These are phyloP conservation scores for Mus spicilegus DNA, from an alignment of 2,113 vertebrate genomes.

Conservation along the genomic window DNA sequence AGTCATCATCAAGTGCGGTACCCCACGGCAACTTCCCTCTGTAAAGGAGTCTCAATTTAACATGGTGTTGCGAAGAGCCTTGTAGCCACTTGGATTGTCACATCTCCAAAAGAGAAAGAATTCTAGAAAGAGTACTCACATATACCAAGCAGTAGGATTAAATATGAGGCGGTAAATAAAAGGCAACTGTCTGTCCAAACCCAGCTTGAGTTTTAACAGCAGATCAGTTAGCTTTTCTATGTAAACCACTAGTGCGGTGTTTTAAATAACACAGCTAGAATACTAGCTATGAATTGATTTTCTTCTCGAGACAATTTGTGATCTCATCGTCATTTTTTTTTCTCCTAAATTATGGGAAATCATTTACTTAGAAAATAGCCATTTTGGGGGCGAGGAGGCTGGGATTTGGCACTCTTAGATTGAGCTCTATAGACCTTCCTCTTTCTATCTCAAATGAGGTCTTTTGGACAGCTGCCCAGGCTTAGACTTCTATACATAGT, in stretches of 20 bases:
- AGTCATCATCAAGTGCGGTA: neutral
- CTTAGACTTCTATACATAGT: neutral
- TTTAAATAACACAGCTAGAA: too few species aligned
- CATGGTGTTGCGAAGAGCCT: neutral
- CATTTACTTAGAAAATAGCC: neutral
- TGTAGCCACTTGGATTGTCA: neutral
- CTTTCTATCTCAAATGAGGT: neutral
- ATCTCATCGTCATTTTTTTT: neutral
- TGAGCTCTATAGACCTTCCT: neutral
- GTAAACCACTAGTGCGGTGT: neutral
- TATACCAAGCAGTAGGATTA: neutral
- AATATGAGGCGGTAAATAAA: neutral
- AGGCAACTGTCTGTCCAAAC: neutral
- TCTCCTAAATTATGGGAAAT: slow-evolving; percentile 28
- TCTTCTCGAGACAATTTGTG: neutral
- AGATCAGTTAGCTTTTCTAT: neutral
- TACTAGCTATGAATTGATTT: neutral
- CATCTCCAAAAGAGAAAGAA: slow-evolving; percentile 2
- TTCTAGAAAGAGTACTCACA: neutral
- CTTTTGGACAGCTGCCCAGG: neutral
- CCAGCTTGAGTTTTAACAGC: neutral
- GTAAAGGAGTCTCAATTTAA: fast-evolving
- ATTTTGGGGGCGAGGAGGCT: neutral
- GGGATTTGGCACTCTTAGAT: neutral
- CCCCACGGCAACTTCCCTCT: neutral